These are phyloP conservation scores for Hyalella azteca DNA, from an alignment of 2,888 invertebrate genomes.

Conservation along the genomic window DNA sequence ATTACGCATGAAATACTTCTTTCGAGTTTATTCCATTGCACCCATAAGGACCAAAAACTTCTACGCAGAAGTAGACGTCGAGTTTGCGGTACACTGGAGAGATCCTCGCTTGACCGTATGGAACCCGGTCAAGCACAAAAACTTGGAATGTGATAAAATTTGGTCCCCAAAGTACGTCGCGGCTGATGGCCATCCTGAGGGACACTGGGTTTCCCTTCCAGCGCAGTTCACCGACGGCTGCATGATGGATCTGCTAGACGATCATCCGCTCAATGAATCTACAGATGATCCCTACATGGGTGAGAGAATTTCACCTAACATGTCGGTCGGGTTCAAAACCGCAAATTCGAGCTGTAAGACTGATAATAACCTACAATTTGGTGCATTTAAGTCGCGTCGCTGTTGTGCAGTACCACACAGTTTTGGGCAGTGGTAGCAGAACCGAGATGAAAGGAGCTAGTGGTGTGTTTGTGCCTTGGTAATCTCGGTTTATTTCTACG, in stretches of 20 bases:
- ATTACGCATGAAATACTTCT: neutral
- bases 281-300: slow-evolving; percentile 16
- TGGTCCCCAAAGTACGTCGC: neutral
- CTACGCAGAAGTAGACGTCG: neutral
- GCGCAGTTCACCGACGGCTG: neutral
- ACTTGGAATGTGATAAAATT: neutral
- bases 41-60: slow-evolving; percentile 2
- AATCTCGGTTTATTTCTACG: too few relatives aligned
- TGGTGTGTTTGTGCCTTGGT: too few relatives aligned
- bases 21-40: neutral
- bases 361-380: too few relatives aligned
- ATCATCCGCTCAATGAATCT: neutral
- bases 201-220: neutral
- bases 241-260: neutral
- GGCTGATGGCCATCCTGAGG: neutral
- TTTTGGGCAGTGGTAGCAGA: too few relatives aligned
- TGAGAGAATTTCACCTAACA: too few relatives aligned
- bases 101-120: slow-evolving; percentile 19
- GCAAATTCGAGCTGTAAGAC: too few relatives aligned
- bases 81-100: neutral
- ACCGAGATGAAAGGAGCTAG: too few relatives aligned
- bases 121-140: neutral
- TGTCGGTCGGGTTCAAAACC: too few relatives aligned
- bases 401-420: too few relatives aligned
- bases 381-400: too few relatives aligned